Evolutionary conservation across 2,888 invertebrate genomes (phyloP).

Genomic region (Agrochola circellaris): DNA sequence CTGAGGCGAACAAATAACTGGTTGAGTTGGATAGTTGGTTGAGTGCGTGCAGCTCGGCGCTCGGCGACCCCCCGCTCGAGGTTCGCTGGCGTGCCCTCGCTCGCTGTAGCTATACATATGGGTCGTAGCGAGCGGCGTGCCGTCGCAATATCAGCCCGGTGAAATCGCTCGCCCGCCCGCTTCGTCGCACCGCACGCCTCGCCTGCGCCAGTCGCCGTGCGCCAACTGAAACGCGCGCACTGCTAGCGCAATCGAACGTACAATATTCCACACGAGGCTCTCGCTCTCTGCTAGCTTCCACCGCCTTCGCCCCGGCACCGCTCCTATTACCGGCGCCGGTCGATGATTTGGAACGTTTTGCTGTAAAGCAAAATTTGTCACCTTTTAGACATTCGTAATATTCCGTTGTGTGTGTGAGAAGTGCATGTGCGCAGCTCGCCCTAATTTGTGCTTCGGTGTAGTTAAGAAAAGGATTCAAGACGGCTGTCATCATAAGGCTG

Average conservation of each 20-base stretch:
- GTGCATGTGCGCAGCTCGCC: constrained; percentile 84
- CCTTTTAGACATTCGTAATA: constrained; percentile 68
- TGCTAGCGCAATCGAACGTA: constrained; percentile 88
- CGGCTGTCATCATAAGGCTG: constrained; percentile 90
- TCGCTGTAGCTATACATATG: constrained; percentile 87
- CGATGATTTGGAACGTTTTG: constrained; percentile 75
- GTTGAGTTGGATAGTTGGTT: constrained; percentile 81
- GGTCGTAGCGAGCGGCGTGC: constrained; percentile 86
- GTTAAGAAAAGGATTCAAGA: constrained; percentile 86
- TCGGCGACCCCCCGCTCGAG: constrained; percentile 84
- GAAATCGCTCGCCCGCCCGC: constrained; percentile 90
- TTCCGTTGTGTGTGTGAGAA: constrained; percentile 75
- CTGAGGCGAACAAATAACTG: constrained; percentile 79
- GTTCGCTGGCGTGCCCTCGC: constrained; percentile 85
- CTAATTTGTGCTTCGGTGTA: constrained; percentile 82
- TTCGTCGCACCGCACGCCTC: constrained; percentile 88
- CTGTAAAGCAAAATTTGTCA: constrained; percentile 71
- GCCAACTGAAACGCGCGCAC: constrained; percentile 91
- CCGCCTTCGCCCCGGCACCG: constrained; percentile 74
- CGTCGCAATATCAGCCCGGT: constrained; percentile 90
- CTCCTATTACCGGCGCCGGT: constrained; percentile 76
- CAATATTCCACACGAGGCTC: constrained; percentile 82
- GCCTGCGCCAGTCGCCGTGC: constrained; percentile 90
- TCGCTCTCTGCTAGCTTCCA: constrained; percentile 79
- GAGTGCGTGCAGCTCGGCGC: constrained; percentile 85